Conservation (phyloP, 2,888 invertebrate genomes). For the Mesodorylaimus sp. region DNA sequence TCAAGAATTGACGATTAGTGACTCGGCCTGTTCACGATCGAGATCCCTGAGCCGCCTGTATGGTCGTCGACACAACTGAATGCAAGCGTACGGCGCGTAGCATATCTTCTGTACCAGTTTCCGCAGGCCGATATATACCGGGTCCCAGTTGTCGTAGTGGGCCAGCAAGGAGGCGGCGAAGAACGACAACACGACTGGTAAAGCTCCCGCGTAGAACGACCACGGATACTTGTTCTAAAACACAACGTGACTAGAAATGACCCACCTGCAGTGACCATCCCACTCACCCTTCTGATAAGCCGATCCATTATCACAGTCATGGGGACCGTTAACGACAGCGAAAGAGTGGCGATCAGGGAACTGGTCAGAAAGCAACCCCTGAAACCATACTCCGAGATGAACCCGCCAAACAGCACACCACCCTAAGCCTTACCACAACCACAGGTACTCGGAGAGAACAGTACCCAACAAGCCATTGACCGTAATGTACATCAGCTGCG, state of each 20-base stretch:
- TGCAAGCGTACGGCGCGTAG: background rate
- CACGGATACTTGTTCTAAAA: slow-evolving; percentile 30
- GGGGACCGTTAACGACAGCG: slow-evolving; percentile 68
- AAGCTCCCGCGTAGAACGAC: slow-evolving; percentile 55
- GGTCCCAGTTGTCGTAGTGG: slow-evolving; percentile 64
- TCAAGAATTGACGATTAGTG: slow-evolving; percentile 41
- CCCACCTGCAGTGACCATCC: background rate
- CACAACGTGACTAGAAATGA: background rate
- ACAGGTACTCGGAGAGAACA: slow-evolving; percentile 69
- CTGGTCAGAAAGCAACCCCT: slow-evolving; percentile 89
- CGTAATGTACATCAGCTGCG: slow-evolving; percentile 57
- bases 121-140: no score
- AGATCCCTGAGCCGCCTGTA: slow-evolving; percentile 40
- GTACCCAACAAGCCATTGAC: slow-evolving; percentile 76
- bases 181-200: slow-evolving; percentile 58
- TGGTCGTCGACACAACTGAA: background rate
- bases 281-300: slow-evolving; percentile 46
- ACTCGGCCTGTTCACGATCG: slow-evolving; percentile 50
- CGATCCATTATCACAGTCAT: slow-evolving; percentile 70
- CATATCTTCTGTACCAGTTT: background rate
- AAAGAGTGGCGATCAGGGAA: slow-evolving; percentile 63
- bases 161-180: slow-evolving; percentile 49
- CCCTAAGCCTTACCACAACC: slow-evolving; percentile 54
- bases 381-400: slow-evolving; percentile 15
- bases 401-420: background rate